phyloP scores from a whole-genome alignment of 2,113 vertebrate genomes.

The Atrichornis clamosus region DNA sequence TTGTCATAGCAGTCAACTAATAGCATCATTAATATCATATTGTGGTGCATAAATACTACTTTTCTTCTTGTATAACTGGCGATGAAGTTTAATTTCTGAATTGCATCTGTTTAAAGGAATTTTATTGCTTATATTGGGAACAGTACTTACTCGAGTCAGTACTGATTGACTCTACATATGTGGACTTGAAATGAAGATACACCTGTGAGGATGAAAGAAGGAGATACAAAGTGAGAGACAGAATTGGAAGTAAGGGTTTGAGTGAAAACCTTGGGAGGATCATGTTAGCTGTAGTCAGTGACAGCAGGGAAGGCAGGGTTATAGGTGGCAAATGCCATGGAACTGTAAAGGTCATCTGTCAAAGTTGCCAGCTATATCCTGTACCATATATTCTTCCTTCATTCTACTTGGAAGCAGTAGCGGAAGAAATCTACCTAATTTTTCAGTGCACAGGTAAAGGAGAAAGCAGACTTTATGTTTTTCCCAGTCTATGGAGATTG shows the following conservation, averaged over 20 bases:
- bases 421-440: background rate
- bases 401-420: background rate
- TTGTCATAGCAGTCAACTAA: background rate
- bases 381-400: background rate
- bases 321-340: rapidly evolving
- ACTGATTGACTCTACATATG: background rate
- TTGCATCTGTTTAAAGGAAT: background rate
- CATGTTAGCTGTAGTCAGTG: background rate
- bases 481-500: background rate
- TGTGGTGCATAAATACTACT: background rate
- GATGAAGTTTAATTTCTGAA: background rate
- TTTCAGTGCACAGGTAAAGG: background rate
- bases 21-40: background rate
- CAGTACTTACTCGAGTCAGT: background rate
- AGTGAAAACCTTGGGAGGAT: background rate
- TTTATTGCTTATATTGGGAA: background rate
- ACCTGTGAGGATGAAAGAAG: background rate
- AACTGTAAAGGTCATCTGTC: background rate
- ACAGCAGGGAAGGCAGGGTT: background rate
- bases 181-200: background rate
- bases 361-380: background rate
- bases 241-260: background rate
- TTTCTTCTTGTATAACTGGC: background rate
- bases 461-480: background rate
- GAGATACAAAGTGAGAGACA: background rate